Conservation (phyloP, 64 coral and sea anemone genomes). For the Montipora efflorescens region DNA sequence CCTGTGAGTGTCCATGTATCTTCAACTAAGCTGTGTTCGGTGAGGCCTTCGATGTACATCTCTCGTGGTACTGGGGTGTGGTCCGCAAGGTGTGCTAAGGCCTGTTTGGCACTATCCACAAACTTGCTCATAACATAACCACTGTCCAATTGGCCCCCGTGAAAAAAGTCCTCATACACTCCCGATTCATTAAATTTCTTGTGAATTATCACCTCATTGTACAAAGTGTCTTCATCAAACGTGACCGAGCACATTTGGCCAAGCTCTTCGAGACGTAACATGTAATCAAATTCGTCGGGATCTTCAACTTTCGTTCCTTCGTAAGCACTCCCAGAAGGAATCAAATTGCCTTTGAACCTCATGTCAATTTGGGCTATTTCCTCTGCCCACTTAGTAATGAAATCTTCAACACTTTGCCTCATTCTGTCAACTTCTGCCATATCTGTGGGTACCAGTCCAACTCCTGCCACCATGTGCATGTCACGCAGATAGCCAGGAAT, state of each 20-base stretch:
- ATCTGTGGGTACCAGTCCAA: not conserved
- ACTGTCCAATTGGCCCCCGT: slow-evolving; percentile 26
- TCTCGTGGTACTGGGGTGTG: not conserved
- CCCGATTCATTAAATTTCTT: not conserved
- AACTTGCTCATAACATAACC: slow-evolving; percentile 21
- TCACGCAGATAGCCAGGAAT: slow-evolving; percentile 25
- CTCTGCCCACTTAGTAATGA: slow-evolving; percentile 11
- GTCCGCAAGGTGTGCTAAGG: not conserved
- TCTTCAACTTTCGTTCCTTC: slow-evolving; percentile 51
- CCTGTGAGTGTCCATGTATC: slow-evolving; percentile 42
- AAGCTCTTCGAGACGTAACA: slow-evolving; percentile 42
- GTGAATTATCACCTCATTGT: slow-evolving; percentile 12
- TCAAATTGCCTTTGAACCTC: slow-evolving; percentile 28
- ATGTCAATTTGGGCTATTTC: slow-evolving; percentile 46
- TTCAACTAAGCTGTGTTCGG: slow-evolving; percentile 41
- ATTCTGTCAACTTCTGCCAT: not conserved
- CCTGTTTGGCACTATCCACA: slow-evolving; percentile 38
- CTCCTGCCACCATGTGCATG: slow-evolving; percentile 22
- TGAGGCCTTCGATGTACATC: slow-evolving; percentile 43
- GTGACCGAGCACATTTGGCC: slow-evolving; percentile 3
- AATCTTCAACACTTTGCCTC: not conserved
- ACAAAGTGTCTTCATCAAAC: slow-evolving; percentile 1
- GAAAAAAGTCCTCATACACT: slow-evolving; percentile 13
- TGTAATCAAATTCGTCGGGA: slow-evolving; percentile 72
- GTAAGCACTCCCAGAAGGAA: slow-evolving; percentile 49